Evolutionary conservation across 2,797 vertebrate genomes (phyloP).

Genomic region (Orientallactaga sibirica): DNA sequence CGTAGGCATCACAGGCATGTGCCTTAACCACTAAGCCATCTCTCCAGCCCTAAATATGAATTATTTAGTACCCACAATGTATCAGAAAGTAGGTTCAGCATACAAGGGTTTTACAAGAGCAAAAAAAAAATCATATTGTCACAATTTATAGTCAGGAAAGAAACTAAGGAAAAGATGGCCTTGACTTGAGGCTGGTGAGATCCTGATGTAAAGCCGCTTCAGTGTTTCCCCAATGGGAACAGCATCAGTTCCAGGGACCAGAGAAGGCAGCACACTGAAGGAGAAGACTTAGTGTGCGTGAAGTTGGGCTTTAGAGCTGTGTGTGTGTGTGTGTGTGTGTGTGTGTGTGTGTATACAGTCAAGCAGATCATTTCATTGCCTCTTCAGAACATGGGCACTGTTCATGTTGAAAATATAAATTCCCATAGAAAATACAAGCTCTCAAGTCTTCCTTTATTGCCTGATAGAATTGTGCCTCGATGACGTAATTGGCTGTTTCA

Average conservation of each 20-base stretch:
- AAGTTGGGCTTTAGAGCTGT: not conserved
- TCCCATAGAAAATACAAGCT: slow-evolving; percentile 30
- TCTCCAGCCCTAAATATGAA: not conserved
- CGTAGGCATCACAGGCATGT: no score
- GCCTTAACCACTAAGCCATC: no score
- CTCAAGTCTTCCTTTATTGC: slow-evolving; percentile 14
- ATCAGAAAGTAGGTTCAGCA: slow-evolving; percentile 8
- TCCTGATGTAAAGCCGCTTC: not conserved
- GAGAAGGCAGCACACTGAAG: not conserved
- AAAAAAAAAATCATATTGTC: slow-evolving; percentile 1
- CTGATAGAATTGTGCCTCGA: slow-evolving; percentile 25
- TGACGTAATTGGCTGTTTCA: slow-evolving; percentile 43
- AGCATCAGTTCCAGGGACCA: not conserved
- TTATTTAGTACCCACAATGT: not conserved
- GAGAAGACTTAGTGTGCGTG: not conserved
- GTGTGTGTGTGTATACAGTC: not conserved
- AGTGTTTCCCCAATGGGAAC: not conserved
- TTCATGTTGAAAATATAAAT: slow-evolving; percentile 70
- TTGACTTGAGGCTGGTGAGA: not conserved
- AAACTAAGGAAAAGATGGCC: not conserved
- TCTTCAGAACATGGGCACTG: slow-evolving; percentile 7
- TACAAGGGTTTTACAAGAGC: not conserved
- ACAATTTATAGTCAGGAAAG: slow-evolving; percentile 28
- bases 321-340: not conserved
- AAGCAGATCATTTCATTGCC: not conserved